These are phyloP conservation scores for Trissolcus brochymenae DNA, from an alignment of 2,888 invertebrate genomes.

Conservation along the genomic window DNA sequence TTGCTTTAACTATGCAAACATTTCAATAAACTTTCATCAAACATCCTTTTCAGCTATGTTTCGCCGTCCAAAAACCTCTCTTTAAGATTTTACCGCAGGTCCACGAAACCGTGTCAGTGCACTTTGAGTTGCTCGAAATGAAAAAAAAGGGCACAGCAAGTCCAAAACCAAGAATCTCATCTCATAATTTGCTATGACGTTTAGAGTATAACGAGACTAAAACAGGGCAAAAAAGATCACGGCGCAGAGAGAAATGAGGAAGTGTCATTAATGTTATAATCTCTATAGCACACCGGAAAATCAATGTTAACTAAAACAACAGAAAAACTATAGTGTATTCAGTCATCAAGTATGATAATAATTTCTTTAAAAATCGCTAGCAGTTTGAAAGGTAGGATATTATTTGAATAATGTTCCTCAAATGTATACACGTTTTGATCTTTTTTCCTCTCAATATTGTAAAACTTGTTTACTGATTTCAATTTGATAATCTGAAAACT, in stretches of 20 bases:
- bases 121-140: conserved; percentile 36
- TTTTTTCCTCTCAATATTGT: too few relatives aligned
- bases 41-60: conserved; percentile 26
- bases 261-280: conserved; percentile 18
- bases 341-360: too few relatives aligned
- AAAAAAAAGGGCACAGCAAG: conserved; percentile 41
- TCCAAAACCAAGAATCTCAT: conserved; percentile 44
- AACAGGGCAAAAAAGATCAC: conserved; percentile 32
- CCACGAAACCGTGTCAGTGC: conserved; percentile 37
- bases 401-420: too few relatives aligned
- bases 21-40: conserved; percentile 39
- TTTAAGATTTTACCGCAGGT: conserved; percentile 28
- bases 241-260: conserved; percentile 47
- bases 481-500: too few relatives aligned
- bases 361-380: too few relatives aligned
- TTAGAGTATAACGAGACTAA: conserved; percentile 42
- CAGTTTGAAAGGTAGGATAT: too few relatives aligned
- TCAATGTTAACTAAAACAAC: conserved; percentile 19
- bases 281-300: conserved; percentile 16
- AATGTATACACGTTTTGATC: too few relatives aligned
- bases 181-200: conserved; percentile 30
- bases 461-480: too few relatives aligned
- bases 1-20: conserved; percentile 24
- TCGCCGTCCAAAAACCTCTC: conserved; percentile 19
- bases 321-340: too few relatives aligned